Evolutionary conservation across 2,113 vertebrate genomes (phyloP), one percentile per base, ranked within the genome.

Genomic region (Elaphurus davidianus): DNA sequence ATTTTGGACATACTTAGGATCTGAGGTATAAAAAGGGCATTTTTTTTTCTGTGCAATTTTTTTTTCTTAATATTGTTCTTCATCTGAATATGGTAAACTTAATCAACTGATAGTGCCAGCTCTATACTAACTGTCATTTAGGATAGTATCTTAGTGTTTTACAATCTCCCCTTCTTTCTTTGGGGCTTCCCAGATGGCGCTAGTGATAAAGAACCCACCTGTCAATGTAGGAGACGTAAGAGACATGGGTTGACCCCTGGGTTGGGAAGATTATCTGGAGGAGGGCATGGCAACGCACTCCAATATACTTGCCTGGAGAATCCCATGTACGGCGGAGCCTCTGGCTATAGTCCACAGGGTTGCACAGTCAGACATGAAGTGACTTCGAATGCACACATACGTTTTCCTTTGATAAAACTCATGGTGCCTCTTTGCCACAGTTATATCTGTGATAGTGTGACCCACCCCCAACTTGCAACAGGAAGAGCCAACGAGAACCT

Each of bases 51-150:
- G 16, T 6, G 43, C 7, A 3, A 33, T 27, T 25, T 84, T 84
- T 36, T 88, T 84, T 57, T 64, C 40, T 74, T 93, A 76, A 57
- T 74, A 12, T 78, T 91, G 74, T 16, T 87, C 23, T 76, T n/a
- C 54, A 4, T 94, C 54, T 55, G 21, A 81, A 71, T 28, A 83
- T 57, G 19, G 16, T 64, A 78, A 43, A 62, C 14, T 43, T 76
- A 10, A 76, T 87, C 27, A 60, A 43, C 28, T 64, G 82, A 54
- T 76, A 78, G 43, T 50, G 28, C 30, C 52, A 62, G 6, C 36
- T 76, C 12, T 81, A 50, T 40, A 76, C 11, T 87, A 82, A 50
- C 6, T 82, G 21, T 12, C 11, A 64, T 91, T 90, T 94, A 74
- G 15, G 55, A 57, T 76, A 83, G 7, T 12, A 78, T 84, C 27